Conservation (phyloP, 2,888 invertebrate genomes). For the Mimumesa dahlbomi region DNA sequence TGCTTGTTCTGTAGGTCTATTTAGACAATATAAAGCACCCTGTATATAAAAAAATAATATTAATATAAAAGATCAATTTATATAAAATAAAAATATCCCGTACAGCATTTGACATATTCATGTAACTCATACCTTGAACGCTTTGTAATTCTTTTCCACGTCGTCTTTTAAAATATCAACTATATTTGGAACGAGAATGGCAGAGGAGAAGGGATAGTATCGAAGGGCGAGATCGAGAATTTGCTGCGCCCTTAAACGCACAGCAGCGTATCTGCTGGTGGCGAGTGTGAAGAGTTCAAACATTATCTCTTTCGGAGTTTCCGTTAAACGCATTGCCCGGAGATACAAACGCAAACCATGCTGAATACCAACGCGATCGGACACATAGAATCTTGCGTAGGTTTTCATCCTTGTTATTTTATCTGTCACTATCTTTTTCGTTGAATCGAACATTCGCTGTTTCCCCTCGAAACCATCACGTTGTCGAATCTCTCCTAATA, state of each 20-base stretch:
- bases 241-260: constrained; percentile 86
- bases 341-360: constrained; percentile 78
- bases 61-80: too few relatives aligned
- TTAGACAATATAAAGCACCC: constrained; percentile 89
- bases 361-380: constrained; percentile 67
- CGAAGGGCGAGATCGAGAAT: constrained; percentile 84
- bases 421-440: constrained; percentile 85
- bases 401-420: constrained; percentile 84
- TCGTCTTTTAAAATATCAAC: constrained; percentile 84
- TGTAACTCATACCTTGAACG: constrained; percentile 83
- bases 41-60: constrained; percentile 65
- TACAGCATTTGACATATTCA: not conserved
- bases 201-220: constrained; percentile 87
- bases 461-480: constrained; percentile 84
- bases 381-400: constrained; percentile 79
- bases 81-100: not conserved
- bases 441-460: constrained; percentile 85
- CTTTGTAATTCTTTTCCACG: constrained; percentile 84
- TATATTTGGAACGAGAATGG: constrained; percentile 84
- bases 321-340: constrained; percentile 82
- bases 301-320: constrained; percentile 84
- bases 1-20: constrained; percentile 85
- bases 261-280: constrained; percentile 86
- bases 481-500: constrained; percentile 82
- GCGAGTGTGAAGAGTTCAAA: constrained; percentile 84